Evolutionary conservation across 1,140 invertebrate genomes (phyloP), one percentile per base, ranked within the genome.

Genomic region (Apis cerana): DNA sequence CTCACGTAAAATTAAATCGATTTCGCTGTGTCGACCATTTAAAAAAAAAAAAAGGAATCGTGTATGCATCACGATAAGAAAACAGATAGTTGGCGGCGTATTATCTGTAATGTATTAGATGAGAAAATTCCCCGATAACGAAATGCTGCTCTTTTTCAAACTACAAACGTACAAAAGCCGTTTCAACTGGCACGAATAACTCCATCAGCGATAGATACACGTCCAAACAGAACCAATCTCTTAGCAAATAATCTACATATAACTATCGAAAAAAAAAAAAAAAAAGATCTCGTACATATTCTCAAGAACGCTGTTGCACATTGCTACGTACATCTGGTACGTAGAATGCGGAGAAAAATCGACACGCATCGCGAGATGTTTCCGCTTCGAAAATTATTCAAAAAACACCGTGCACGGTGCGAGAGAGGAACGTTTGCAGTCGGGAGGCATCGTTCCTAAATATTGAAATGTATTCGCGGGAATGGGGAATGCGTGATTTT

Each of bases 401-500:
- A 58, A 68, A 67, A 52, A 9, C 19, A 4, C n/a, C n/a, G 19
- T 43, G 27, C 23, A 27, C 4, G 59, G 19, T 17, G 9, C 54
- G 19, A 2, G 23, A 2, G 23, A n/a, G 17, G 15, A n/a, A n/a
- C 23, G 12, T 56, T 72, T 43, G 78, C 69, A 65, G 69, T 72
- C 64, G 23, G 10, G 15, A 33, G 56, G 50, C 59, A 72, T 64
- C 70, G 59, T 19, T 15, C 33, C 33, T 75, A 80, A 80, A 67
- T 27, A 80, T 80, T 80, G 33, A 75, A 80, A 80, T 80, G 79
- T 75, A 80, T 80, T 80, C 79, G 77, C 56, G 48, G 75, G 21
- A 23, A n/a, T 21, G 23, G 68, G 27, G 27, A 74, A 74, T 48
- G 61, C 50, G 27, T 61, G 61, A 80, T 80, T 75, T 80, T 75